phyloP scores from a whole-genome alignment of 23 tunicate genomes.

The Corella eumyota region DNA sequence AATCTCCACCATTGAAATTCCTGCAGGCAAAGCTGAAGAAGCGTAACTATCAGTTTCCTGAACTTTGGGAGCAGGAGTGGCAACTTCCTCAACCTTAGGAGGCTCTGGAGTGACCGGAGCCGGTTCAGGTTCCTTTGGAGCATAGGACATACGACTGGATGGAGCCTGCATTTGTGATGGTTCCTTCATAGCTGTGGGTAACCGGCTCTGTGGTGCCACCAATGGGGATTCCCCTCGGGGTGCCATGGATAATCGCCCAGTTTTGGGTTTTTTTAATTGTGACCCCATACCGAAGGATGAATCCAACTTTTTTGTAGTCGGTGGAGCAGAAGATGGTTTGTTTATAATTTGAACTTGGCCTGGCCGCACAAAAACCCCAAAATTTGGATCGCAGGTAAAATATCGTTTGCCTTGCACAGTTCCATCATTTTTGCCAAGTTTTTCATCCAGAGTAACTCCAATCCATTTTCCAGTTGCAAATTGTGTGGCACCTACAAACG shows the following conservation, averaged over 20 bases:
- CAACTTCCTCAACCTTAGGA: too few relatives aligned
- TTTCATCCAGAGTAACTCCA: slow-evolving; percentile 79
- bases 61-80: background rate
- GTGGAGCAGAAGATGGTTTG: background rate
- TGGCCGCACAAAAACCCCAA: slow-evolving; percentile 87
- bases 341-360: slow-evolving; percentile 42
- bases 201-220: too few relatives aligned
- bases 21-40: slow-evolving; percentile 41
- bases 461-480: slow-evolving; percentile 95
- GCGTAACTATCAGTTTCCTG: too few relatives aligned
- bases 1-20: slow-evolving; percentile 70
- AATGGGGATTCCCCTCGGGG: too few relatives aligned
- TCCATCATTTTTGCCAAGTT: slow-evolving; percentile 85
- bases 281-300: too few relatives aligned
- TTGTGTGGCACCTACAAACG: slow-evolving; percentile 68
- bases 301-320: too few relatives aligned
- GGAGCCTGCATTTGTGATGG: slow-evolving; percentile 7
- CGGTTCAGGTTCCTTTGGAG: slow-evolving; percentile 5
- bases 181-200: background rate
- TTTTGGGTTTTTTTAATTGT: too few relatives aligned
- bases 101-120: slow-evolving; percentile 15
- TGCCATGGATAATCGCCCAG: slow-evolving; percentile 7
- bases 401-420: slow-evolving; percentile 87
- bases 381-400: slow-evolving; percentile 66
- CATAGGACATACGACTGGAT: background rate